phyloP scores from a whole-genome alignment of 2,797 vertebrate species.

The Microctenopoma lineatum region DNA sequence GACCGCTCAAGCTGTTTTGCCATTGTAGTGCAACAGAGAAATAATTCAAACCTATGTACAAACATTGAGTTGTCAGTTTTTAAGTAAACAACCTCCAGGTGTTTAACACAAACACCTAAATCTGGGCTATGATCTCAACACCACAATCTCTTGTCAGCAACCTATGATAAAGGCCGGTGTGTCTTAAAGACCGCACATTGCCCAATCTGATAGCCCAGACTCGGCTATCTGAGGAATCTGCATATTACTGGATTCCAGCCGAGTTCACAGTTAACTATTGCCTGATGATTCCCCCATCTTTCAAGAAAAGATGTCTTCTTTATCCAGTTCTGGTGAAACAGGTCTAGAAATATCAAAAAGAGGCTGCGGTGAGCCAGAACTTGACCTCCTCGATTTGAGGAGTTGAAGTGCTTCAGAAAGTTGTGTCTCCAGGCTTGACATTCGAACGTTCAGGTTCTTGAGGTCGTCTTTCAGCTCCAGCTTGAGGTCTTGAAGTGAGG shows the following conservation, averaged over 20 bases:
- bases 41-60: constrained; percentile 73
- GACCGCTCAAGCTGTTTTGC: constrained; percentile 53
- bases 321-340: constrained; percentile 92
- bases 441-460: constrained; percentile 89
- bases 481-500: constrained; percentile 92
- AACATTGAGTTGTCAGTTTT: constrained; percentile 60
- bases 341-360: constrained; percentile 94
- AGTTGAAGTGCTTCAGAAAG: constrained; percentile 93
- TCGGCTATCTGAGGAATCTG: constrained; percentile 58
- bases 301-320: constrained; percentile 91
- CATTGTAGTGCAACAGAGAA: constrained; percentile 58
- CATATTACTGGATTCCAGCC: constrained; percentile 60
- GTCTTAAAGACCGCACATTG: constrained; percentile 34
- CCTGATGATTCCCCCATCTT: constrained; percentile 18
- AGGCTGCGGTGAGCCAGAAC: constrained; percentile 85
- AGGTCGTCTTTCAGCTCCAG: constrained; percentile 96
- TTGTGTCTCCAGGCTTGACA: constrained; percentile 92
- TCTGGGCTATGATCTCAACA: constrained; percentile 36
- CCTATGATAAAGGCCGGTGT: constrained; percentile 35
- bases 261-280: constrained; percentile 32
- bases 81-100: constrained; percentile 26
- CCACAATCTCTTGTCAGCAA: constrained; percentile 4
- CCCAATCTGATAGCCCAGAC: constrained; percentile 50
- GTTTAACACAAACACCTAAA: constrained; percentile 28
- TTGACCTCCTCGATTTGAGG: constrained; percentile 86